phyloP scores from a whole-genome alignment of 2,797 vertebrate genomes.

The Protonibea diacanthus region DNA sequence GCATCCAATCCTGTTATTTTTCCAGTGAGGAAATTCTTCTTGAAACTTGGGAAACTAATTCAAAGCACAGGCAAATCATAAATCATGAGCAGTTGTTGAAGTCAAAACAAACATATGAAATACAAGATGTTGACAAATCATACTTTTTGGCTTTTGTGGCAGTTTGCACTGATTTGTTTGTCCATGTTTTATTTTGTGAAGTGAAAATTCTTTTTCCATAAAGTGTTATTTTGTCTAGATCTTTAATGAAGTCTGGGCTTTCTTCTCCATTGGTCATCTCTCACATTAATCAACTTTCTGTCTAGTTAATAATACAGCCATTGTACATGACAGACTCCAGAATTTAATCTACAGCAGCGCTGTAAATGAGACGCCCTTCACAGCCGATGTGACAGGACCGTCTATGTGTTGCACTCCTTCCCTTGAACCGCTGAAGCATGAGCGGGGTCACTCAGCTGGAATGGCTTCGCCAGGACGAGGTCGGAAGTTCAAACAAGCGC shows the following conservation, averaged over 20 bases:
- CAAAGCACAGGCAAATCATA: too few species aligned
- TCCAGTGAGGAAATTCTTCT: too few species aligned
- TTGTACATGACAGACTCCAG: constrained; percentile 61
- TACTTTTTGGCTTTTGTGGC: too few species aligned
- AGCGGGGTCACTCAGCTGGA: constrained; percentile 41
- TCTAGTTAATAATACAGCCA: constrained; percentile 47
- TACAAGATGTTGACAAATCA: too few species aligned
- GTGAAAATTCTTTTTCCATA: neutral
- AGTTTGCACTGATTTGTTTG: neutral
- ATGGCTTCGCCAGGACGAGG: constrained; percentile 42
- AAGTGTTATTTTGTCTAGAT: constrained; percentile 10
- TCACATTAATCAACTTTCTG: constrained; percentile 55
- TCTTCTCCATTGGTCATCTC: constrained; percentile 46
- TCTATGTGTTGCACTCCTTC: constrained; percentile 40
- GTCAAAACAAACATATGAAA: too few species aligned
- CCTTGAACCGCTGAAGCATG: constrained; percentile 33
- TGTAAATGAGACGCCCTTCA: constrained; percentile 62
- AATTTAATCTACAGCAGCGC: constrained; percentile 55
- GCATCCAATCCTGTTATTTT: too few species aligned
- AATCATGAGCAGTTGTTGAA: too few species aligned
- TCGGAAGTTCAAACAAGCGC: constrained; percentile 48
- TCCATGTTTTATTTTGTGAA: neutral
- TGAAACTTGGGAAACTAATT: too few species aligned
- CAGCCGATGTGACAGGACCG: constrained; percentile 52
- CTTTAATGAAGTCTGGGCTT: constrained; percentile 34